Percentiles rank a stretch among this genome's conserved stretches.
Conservation (phyloP, 2,888 invertebrate genomes). For the Agriopis leucophaearia region DNA sequence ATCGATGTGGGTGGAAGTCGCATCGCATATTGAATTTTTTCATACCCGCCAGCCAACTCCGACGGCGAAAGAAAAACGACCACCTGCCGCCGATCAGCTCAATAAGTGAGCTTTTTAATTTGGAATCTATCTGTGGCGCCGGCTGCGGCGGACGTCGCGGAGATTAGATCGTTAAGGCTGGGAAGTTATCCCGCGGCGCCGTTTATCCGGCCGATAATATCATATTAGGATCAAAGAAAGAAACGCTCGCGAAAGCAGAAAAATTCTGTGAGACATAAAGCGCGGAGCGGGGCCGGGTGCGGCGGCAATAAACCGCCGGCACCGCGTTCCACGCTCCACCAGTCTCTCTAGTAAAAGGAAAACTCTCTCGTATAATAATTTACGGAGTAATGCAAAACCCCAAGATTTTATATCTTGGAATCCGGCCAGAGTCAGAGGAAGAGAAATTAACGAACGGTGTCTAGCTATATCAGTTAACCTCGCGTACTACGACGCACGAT, state of each 20-base stretch:
- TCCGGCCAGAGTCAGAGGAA: conserved; percentile 37
- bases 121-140: conserved; percentile 9
- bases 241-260: conserved; percentile 17
- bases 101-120: conserved; percentile 22
- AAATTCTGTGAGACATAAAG: conserved; percentile 15
- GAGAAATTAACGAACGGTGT: conserved; percentile 43
- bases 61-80: conserved; percentile 2
- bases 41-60: not conserved
- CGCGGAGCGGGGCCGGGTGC: conserved; percentile 18
- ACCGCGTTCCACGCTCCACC: conserved; percentile 18
- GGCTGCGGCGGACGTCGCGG: conserved; percentile 26
- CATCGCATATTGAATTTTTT: conserved; percentile 10
- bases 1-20: conserved; percentile 38
- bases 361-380: conserved; percentile 34
- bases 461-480: conserved; percentile 18
- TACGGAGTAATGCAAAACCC: conserved; percentile 33
- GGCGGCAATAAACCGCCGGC: conserved; percentile 19
- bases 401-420: conserved; percentile 43
- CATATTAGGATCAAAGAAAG: conserved; percentile 16
- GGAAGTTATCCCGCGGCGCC: conserved; percentile 14
- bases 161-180: conserved; percentile 24
- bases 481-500: conserved; percentile 3
- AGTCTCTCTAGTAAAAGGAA: conserved; percentile 27
- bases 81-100: conserved; percentile 8
- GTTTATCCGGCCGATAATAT: conserved; percentile 18